Evolutionary conservation across 2,888 invertebrate species (phyloP).

Genomic region (Philonicus albiceps): DNA sequence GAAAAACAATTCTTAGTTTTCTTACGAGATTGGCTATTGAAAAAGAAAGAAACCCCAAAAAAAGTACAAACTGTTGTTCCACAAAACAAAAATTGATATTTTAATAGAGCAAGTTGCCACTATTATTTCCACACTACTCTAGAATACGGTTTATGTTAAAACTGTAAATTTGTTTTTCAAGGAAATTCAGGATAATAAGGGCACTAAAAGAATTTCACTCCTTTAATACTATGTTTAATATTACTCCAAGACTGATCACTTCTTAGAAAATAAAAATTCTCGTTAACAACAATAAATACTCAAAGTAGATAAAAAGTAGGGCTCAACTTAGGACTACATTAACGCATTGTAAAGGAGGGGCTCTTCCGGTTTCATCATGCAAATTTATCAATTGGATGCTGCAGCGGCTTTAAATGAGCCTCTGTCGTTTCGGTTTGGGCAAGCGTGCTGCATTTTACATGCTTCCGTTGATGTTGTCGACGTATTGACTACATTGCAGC

Average conservation of each 20-base stretch:
- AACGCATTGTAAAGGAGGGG: conserved; percentile 21
- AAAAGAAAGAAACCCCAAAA: no score
- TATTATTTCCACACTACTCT: no score
- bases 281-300: conserved; percentile 43
- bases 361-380: not conserved
- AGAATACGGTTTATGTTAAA: no score
- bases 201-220: not conserved
- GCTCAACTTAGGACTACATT: conserved; percentile 27
- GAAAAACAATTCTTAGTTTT: no score
- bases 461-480: conserved; percentile 50
- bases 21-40: no score
- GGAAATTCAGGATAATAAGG: not conserved
- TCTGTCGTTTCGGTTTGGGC: conserved; percentile 51
- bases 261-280: conserved; percentile 31
- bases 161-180: not conserved
- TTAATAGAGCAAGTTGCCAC: no score
- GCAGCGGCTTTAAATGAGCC: conserved; percentile 52
- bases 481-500: conserved; percentile 7
- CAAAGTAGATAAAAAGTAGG: conserved; percentile 25
- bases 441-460: conserved; percentile 51
- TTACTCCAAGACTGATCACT: conserved; percentile 12
- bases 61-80: no score
- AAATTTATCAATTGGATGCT: conserved; percentile 51
- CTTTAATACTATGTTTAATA: conserved; percentile 35
- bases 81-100: no score